Percentiles rank a stretch among this genome's conserved stretches.
phyloP scores from a whole-genome alignment of 1,140 invertebrate genomes.

The Drosophila arizonae region DNA sequence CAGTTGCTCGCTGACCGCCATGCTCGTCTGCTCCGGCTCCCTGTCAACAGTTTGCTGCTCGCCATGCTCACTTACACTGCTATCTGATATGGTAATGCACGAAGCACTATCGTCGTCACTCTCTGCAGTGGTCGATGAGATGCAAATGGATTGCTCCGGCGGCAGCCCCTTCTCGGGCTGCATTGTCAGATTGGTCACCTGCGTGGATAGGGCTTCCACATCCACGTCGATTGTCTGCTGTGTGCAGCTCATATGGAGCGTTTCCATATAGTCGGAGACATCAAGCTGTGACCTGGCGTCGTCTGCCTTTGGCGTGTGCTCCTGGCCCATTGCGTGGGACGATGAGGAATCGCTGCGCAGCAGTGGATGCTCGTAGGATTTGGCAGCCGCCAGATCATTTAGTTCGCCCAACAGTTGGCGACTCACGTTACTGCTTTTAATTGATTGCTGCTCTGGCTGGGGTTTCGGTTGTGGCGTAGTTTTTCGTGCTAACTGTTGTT shows the following conservation, averaged over 20 bases:
- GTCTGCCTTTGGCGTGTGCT: conserved; percentile 4
- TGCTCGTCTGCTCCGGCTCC: conserved; percentile 32
- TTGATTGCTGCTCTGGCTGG: neutral
- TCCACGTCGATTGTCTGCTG: conserved; percentile 27
- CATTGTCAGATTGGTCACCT: conserved; percentile 57
- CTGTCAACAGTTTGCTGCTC: neutral
- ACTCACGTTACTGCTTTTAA: conserved; percentile 26
- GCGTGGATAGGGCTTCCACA: conserved; percentile 40
- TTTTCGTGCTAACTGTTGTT: conserved; percentile 38
- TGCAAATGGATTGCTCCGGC: conserved; percentile 54
- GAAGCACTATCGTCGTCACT: conserved; percentile 36
- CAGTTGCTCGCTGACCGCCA: conserved; percentile 44
- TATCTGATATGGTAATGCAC: conserved; percentile 71
- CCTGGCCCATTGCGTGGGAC: conserved; percentile 1
- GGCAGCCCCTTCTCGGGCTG: conserved; percentile 4
- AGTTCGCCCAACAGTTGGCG: conserved; percentile 39
- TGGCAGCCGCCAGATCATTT: neutral
- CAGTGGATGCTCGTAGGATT: conserved; percentile 36
- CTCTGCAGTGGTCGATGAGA: conserved; percentile 66
- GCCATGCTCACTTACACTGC: conserved; percentile 49
- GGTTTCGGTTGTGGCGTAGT: conserved; percentile 5
- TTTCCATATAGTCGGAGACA: conserved; percentile 68
- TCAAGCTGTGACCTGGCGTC: conserved; percentile 14
- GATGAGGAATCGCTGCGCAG: conserved; percentile 36
- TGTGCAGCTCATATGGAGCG: conserved; percentile 62